Evolutionary conservation across 2,888 invertebrate species (phyloP), one percentile per base, ranked within the genome.

Genomic region (Acrocyrtus sp.): DNA sequence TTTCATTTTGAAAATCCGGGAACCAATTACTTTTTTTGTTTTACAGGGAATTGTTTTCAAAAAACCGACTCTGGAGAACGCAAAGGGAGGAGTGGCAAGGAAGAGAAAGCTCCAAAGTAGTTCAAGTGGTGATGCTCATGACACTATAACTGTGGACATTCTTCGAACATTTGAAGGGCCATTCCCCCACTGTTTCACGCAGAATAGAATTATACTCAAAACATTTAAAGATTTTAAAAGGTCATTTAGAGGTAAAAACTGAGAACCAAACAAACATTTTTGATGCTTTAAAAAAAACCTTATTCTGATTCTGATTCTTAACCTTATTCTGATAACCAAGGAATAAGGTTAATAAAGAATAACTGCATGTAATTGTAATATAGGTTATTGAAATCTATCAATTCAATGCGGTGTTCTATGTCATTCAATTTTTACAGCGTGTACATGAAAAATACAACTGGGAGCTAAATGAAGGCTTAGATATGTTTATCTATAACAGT

Each of bases 151-250:
- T 15, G 3, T 63, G 0, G 48, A 72, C 17, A 27, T 65, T 27
- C 22, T 72, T 0, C 29, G 58, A 21, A 66, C 66, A 15, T 70
- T 43, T 47, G 73, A 67, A 29, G 61, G 41, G 29, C 70, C 73
- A 10, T n/a, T 48, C 26, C 1, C 34, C 70, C 53, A 74, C 73
- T 3, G 62, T 73, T 54, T 8, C 39, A 22, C 17, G 41, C 3
- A 45, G 76, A 19, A 4, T 26, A 3, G 17, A 58, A 15, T 22
- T 69, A 4, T 73, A 58, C 43, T 21, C 34, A 15, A 26, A 26
- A 10, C 34, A 27, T 21, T 17, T 65, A 34, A 26, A 54, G 3
- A 34, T 21, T 4, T 15, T 54, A 17, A 15, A 39, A 19, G 6
- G 63, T 2, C 24, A 48, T 45, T 29, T 62, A 15, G 19, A 48